Base-by-base conservation (phyloP, 2,888 invertebrate genomes). In the Synanthedon myopaeformis region DNA sequence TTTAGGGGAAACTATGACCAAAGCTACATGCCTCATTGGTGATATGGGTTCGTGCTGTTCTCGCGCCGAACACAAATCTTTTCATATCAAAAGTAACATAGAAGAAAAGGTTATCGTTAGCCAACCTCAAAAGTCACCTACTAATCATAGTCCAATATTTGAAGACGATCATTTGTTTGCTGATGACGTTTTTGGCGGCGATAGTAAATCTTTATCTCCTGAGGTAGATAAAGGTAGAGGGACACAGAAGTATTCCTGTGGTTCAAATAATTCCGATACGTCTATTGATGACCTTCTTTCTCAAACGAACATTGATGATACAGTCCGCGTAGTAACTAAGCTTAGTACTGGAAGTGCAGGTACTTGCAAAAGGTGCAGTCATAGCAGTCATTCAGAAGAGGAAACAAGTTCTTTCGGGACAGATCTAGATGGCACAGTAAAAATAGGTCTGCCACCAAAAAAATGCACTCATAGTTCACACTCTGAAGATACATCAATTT, bases 401-500 rank as follows among this genome's bases (percentile, higher is more conserved):
- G 93, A 93, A 72, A 92, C 93, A 0, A 93, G 93, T 69, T 93
- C 93, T 1, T 89, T 92, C 66, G 94, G 93, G 1, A 94, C 94
- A 1, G 94, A 94, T 66, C 85, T 94, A 42, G 95, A 94, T 68
- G 94, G 94, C 14, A 95, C 95, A 0, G 94, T 95, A 0, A 91
- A 93, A 72, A 92, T 93, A 67, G 94, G 92, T 1, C 73, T 94
- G 17, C 93, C 93, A 63, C 93, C 92, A 57, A 93, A 93, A 66
- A 94, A 93, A 71, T 94, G 94, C 67, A 94, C 94, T 0, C 93
- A 94, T 61, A 93, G 94, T 64, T 93, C 94, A 0, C 94, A 94
- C 77, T 94, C 95, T 5, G 95, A 95, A 76, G 95, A 95, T 66
- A 95, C 95, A 0, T 95, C 95, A 0, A 92, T 95, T 72, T 95